Evolutionary conservation across 2,888 invertebrate genomes (phyloP).

Genomic region (Leistus spinibarbis): DNA sequence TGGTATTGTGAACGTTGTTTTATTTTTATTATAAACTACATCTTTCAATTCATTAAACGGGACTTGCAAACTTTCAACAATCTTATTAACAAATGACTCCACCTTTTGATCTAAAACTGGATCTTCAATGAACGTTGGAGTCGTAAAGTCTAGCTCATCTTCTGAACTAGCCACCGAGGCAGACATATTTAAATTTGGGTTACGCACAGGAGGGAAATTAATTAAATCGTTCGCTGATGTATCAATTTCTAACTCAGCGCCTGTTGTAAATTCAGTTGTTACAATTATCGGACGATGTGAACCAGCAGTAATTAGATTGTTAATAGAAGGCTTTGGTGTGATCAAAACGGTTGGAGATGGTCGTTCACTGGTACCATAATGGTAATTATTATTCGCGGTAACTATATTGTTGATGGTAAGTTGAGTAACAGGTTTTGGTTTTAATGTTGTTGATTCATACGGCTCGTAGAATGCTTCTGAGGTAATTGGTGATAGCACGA

Average conservation of each 20-base stretch:
- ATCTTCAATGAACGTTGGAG: constrained; percentile 79
- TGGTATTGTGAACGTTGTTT: constrained; percentile 46
- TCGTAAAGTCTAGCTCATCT: constrained; percentile 67
- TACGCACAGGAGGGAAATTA: constrained; percentile 85
- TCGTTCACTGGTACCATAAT: constrained; percentile 59
- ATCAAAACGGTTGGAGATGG: constrained; percentile 70
- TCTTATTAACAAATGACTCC: constrained; percentile 81
- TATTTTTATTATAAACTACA: constrained; percentile 68
- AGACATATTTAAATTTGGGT: constrained; percentile 79
- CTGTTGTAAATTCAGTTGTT: constrained; percentile 46
- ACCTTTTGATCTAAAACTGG: constrained; percentile 78
- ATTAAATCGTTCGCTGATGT: constrained; percentile 69
- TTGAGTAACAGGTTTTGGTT: constrained; percentile 58
- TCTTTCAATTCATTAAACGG: constrained; percentile 83
- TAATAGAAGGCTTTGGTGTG: constrained; percentile 67
- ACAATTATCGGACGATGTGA: constrained; percentile 45
- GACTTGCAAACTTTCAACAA: constrained; percentile 81
- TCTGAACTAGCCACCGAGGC: constrained; percentile 62
- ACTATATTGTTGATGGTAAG: constrained; percentile 66
- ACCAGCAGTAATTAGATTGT: constrained; percentile 50
- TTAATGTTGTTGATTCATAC: constrained; percentile 42
- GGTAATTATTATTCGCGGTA: constrained; percentile 61
- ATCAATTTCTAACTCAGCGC: constrained; percentile 61
- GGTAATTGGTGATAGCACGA: constrained; percentile 63
- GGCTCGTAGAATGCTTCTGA: constrained; percentile 46